phyloP scores from a whole-genome alignment of 2,797 vertebrate species.

The Poeciliopsis turneri region DNA sequence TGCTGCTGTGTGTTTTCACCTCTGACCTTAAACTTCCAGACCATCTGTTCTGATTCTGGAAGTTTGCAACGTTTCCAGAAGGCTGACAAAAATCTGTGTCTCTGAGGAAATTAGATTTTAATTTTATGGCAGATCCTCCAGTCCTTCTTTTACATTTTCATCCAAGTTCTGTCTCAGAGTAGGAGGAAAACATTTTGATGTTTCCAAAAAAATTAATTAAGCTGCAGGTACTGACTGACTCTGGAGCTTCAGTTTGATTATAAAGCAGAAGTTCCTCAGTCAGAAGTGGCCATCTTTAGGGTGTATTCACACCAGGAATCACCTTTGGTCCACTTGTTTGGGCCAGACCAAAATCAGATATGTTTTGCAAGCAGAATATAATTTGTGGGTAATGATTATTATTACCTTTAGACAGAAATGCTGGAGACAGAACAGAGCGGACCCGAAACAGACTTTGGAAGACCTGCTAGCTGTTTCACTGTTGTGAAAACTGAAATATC shows the following conservation, averaged over 20 bases:
- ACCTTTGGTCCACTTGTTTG: too few relatives aligned
- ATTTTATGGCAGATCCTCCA: background rate
- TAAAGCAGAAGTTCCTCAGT: background rate
- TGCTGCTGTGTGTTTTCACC: constrained; percentile 10
- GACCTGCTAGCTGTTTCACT: background rate
- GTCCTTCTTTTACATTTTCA: background rate
- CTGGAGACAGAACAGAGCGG: background rate
- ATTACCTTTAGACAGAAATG: background rate
- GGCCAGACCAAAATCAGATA: background rate
- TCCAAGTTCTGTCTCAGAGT: background rate
- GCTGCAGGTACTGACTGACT: background rate
- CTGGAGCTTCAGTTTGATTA: background rate
- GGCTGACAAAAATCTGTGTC: background rate
- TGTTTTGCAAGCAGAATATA: background rate
- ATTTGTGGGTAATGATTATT: too few relatives aligned
- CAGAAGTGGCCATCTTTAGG: background rate
- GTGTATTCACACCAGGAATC: background rate
- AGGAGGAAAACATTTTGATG: background rate
- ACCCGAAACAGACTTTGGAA: background rate
- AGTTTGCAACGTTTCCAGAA: constrained; percentile 10
- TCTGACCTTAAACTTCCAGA: constrained; percentile 14
- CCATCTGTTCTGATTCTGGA: background rate
- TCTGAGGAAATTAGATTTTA: background rate
- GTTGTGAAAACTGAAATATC: background rate
- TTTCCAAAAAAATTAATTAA: background rate